Evolutionary conservation across 2,888 invertebrate genomes (phyloP).

Genomic region (Geophilus truncorum): DNA sequence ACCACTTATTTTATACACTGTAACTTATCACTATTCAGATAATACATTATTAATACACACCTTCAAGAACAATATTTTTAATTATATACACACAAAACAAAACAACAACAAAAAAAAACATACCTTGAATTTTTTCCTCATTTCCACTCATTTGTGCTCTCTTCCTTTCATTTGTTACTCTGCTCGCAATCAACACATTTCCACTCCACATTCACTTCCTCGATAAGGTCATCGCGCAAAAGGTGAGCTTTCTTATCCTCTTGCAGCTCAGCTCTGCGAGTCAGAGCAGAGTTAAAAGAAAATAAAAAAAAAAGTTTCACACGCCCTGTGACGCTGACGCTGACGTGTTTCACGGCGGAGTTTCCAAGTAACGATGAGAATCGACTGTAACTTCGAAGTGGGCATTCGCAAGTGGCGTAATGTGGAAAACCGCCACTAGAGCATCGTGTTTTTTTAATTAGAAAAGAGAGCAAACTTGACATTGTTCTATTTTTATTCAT

Average conservation of each 20-base stretch:
- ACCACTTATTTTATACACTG: too few relatives aligned
- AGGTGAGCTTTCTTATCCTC: constrained; percentile 6
- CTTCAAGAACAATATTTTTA: too few relatives aligned
- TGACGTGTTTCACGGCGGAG: constrained; percentile 8
- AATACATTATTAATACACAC: too few relatives aligned
- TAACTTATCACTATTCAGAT: too few relatives aligned
- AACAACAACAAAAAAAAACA: background rate
- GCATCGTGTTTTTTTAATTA: too few relatives aligned
- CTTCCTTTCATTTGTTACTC: background rate
- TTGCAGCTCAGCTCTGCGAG: background rate
- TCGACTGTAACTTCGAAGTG: constrained; percentile 10
- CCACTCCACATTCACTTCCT: background rate
- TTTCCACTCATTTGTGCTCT: background rate
- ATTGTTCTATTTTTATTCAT: too few relatives aligned
- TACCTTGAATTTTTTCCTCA: background rate
- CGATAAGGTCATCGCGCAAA: background rate
- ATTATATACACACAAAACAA: too few relatives aligned
- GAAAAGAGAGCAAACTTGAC: too few relatives aligned
- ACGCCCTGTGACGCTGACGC: background rate
- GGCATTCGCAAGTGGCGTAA: background rate
- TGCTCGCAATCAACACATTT: background rate
- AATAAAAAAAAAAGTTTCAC: background rate
- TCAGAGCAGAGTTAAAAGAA: background rate
- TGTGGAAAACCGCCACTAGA: too few relatives aligned
- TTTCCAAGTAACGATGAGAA: background rate